Conservation (phyloP, 2,113 vertebrate species). For the Nothocercus nigrocapillus region DNA sequence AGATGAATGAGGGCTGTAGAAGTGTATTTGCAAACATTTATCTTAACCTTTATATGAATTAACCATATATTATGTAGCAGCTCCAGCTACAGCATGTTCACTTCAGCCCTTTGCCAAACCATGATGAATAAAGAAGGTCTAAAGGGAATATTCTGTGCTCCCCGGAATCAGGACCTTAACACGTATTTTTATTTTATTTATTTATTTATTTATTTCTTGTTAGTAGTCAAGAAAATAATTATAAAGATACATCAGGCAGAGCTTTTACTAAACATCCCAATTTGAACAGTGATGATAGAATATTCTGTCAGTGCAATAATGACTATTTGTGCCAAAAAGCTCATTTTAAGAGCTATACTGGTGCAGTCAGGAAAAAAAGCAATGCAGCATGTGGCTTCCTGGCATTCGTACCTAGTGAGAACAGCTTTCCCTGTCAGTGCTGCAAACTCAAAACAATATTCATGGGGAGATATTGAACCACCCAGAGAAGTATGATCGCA, state of each 20-base stretch:
- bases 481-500: not conserved
- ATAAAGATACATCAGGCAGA: not conserved
- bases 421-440: constrained; percentile 19
- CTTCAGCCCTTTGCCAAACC: not conserved
- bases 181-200: not conserved
- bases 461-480: not conserved
- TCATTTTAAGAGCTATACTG: constrained; percentile 8
- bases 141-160: not conserved
- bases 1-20: not conserved
- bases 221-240: not conserved
- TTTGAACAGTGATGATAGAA: constrained; percentile 3
- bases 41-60: not conserved
- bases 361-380: constrained; percentile 28
- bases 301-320: not conserved
- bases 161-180: not conserved
- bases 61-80: not conserved
- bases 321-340: constrained; percentile 20
- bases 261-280: constrained; percentile 3
- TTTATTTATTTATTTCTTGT: not conserved
- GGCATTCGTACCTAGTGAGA: not conserved
- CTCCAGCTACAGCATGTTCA: not conserved
- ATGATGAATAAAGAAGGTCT: not conserved
- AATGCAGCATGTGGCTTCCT: constrained; percentile 10
- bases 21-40: not conserved
- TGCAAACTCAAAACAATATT: not conserved